These are phyloP conservation scores for Glyptemys insculpta DNA, from an alignment of 2,797 vertebrate genomes.

Conservation along the genomic window DNA sequence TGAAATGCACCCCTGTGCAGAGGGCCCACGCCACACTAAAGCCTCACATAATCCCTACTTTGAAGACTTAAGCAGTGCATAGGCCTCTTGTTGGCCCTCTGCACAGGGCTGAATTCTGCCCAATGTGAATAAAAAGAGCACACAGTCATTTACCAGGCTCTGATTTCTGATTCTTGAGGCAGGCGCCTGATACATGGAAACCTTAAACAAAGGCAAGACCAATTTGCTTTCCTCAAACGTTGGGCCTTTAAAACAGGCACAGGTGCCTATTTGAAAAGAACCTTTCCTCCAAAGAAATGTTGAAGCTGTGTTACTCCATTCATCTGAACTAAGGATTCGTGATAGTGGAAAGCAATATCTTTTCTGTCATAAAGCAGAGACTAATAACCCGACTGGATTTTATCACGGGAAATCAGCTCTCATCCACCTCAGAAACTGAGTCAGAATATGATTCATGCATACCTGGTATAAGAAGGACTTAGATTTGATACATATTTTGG, in stretches of 20 bases:
- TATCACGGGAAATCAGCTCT: background rate
- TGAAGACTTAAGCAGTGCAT: background rate
- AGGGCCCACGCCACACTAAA: background rate
- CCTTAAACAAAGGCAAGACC: rapidly evolving
- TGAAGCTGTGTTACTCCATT: background rate
- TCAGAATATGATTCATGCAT: background rate
- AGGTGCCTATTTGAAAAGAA: background rate
- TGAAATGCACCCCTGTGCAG: background rate
- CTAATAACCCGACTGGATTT: rapidly evolving
- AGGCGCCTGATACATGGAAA: background rate
- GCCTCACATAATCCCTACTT: background rate
- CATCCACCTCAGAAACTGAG: rapidly evolving
- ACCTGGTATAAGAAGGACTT: background rate
- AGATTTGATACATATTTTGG: background rate
- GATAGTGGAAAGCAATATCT: background rate
- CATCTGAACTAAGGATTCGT: background rate
- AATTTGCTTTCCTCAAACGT: background rate
- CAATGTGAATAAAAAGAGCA: rapidly evolving
- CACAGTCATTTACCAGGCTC: background rate
- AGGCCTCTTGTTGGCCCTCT: rapidly evolving
- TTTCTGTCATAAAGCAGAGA: background rate
- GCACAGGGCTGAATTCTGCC: background rate
- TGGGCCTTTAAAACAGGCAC: no score
- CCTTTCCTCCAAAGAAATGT: background rate
- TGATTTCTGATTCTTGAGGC: rapidly evolving